Base-by-base conservation (phyloP, 2,113 vertebrate genomes). In the Tyrannus savana region DNA sequence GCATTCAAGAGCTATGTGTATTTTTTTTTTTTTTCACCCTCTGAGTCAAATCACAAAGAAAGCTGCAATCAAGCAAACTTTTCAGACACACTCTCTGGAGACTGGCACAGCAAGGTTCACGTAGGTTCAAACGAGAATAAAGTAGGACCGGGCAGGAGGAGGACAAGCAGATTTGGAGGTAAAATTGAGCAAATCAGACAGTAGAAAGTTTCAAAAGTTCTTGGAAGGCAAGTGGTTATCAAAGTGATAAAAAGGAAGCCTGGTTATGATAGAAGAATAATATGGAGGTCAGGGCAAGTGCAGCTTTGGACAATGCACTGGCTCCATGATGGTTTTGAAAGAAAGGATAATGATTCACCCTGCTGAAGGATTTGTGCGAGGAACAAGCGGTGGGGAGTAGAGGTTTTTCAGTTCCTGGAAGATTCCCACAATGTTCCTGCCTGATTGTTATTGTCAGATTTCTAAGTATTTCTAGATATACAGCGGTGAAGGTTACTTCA, bases 11-110 rank as follows among this genome's bases (percentile, higher is more conserved):
- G 37, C 89, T 78, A 31, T 66, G 33, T 25, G 85, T 71, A 55
- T 77, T 90, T 64, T 67, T 42, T 50, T 31, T 59, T 39, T 39
- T 28, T 35, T 67, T 73, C 7, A 62, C 46, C 14, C 73, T 56
- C 74, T 31, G 63, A 86, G 80, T 93, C 79, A 92, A 96, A 85
- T 95, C 92, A 84, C 52, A 17, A 66, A 63, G 74, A 67, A 86
- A 94, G 88, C 71, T 4, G 47, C 84, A 95, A 97, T 88, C 88
- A 97, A 96, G 92, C 90, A 93, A 96, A 96, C 78, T 92, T 97
- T 95, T 80, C 87, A 95, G 95, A 83, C 56, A 6, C 0, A 14
- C 31, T 89, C 39, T 93, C 81, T 17, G 31, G 86, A 79, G 84
- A n/a, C 89, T 64, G 79, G 46, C 77, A 76, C 95, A 60, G 33